These are phyloP conservation scores for Eulithis prunata DNA, from an alignment of 2,888 invertebrate genomes.

Conservation along the genomic window DNA sequence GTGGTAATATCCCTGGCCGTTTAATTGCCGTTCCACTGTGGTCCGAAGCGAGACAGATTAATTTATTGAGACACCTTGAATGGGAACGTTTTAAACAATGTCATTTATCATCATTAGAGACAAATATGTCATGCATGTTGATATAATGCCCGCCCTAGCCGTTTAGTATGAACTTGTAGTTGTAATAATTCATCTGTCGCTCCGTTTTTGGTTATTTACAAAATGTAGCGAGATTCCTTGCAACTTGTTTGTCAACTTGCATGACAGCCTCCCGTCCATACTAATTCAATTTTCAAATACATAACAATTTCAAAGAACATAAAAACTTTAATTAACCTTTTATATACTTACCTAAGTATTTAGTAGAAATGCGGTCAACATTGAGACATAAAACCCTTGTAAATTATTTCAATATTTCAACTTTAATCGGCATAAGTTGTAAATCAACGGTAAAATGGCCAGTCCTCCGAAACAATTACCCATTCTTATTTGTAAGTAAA, in stretches of 20 bases:
- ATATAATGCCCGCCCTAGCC: slow-evolving; percentile 33
- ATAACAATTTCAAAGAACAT: too few species aligned
- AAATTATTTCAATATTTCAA: too few species aligned
- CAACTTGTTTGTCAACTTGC: neutral
- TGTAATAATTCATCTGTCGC: slow-evolving; percentile 11
- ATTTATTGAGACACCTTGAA: slow-evolving; percentile 79
- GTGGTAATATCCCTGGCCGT: slow-evolving; percentile 77
- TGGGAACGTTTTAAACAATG: slow-evolving; percentile 67
- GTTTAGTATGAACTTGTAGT: slow-evolving; percentile 28
- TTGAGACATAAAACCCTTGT: too few species aligned
- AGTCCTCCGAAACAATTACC: slow-evolving; percentile 24
- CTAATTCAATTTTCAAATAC: too few species aligned
- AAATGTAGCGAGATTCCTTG: neutral
- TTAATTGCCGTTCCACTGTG: slow-evolving; percentile 79
- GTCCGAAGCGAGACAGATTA: slow-evolving; percentile 74
- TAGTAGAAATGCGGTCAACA: too few species aligned
- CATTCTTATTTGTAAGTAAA: slow-evolving; percentile 20
- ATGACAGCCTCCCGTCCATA: too few species aligned
- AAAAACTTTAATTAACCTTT: too few species aligned
- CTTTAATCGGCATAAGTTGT: neutral
- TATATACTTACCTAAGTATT: too few species aligned
- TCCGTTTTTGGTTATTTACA: slow-evolving; percentile 14
- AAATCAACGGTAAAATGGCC: slow-evolving; percentile 3
- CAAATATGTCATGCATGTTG: slow-evolving; percentile 53
- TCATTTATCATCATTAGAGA: slow-evolving; percentile 76